These are phyloP conservation scores for Esperia sulphurella DNA, from an alignment of 2,888 invertebrate species.

Conservation along the genomic window DNA sequence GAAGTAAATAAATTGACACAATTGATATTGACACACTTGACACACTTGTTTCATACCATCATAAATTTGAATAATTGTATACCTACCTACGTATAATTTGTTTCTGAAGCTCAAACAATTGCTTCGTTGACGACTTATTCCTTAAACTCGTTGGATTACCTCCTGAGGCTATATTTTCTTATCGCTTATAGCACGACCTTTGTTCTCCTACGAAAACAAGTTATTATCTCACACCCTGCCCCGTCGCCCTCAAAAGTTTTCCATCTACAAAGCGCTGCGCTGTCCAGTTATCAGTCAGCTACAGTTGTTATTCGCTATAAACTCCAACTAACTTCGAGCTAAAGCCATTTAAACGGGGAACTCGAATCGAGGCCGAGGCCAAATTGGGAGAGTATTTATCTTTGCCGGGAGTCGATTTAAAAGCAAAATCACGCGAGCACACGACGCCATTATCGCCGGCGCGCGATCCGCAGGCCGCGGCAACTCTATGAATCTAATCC, in stretches of 20 bases:
- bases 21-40: no score
- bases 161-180: slow-evolving; percentile 1
- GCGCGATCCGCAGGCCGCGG: slow-evolving; percentile 72
- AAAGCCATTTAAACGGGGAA: slow-evolving; percentile 64
- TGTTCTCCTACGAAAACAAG: slow-evolving; percentile 8
- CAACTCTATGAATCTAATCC: slow-evolving; percentile 80
- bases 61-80: no score
- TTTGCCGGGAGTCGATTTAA: slow-evolving; percentile 72
- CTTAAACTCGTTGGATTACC: background rate
- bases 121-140: no score
- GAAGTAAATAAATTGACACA: no score
- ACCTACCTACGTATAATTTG: no score
- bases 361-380: slow-evolving; percentile 51
- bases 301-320: slow-evolving; percentile 61
- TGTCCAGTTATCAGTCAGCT: slow-evolving; percentile 61
- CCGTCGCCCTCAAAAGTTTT: slow-evolving; percentile 12
- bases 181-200: slow-evolving; percentile 1
- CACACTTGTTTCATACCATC: no score
- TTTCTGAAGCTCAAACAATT: no score
- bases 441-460: slow-evolving; percentile 73
- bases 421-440: slow-evolving; percentile 77
- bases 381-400: slow-evolving; percentile 74
- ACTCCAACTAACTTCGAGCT: slow-evolving; percentile 48
- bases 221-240: slow-evolving; percentile 8
- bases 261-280: slow-evolving; percentile 21